These are phyloP conservation scores for Amphipoea lucens DNA, from an alignment of 2,888 invertebrate species.

Conservation along the genomic window DNA sequence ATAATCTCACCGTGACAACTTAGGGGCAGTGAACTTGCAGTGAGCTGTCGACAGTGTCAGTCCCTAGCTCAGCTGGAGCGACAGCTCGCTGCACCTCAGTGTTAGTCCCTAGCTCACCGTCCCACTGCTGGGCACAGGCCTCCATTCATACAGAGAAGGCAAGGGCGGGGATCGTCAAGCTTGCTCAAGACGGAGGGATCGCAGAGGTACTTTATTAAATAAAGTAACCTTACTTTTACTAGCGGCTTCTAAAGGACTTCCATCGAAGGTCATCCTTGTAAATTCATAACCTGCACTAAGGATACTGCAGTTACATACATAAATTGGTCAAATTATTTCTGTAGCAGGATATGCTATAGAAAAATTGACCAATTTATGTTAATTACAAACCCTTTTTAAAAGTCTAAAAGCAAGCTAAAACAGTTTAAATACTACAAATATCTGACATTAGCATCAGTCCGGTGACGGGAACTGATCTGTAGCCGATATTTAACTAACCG, in stretches of 20 bases:
- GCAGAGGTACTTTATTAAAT: too few species aligned
- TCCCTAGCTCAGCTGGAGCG: too few species aligned
- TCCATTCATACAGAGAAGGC: neutral
- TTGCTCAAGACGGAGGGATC: neutral
- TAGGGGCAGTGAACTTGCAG: too few species aligned
- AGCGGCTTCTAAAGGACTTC: neutral
- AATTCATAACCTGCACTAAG: neutral
- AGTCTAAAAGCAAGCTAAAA: neutral
- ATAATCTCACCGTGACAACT: too few species aligned
- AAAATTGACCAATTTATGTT: constrained; percentile 8
- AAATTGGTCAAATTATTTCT: too few species aligned
- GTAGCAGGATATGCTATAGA: neutral
- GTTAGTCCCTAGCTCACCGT: too few species aligned
- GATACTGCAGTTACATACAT: too few species aligned
- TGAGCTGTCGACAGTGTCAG: too few species aligned
- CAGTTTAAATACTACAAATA: constrained; percentile 16
- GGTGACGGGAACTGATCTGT: constrained; percentile 10
- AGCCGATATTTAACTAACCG: constrained; percentile 5
- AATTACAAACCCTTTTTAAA: neutral
- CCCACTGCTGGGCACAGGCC: neutral
- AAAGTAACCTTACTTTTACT: neutral
- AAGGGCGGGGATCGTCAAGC: neutral
- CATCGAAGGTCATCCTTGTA: neutral
- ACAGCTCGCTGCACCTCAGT: too few species aligned
- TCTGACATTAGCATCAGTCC: neutral